Evolutionary conservation across 2,113 vertebrate species (phyloP), one percentile per base, ranked within the genome.

Genomic region (Chaetura pelagica): DNA sequence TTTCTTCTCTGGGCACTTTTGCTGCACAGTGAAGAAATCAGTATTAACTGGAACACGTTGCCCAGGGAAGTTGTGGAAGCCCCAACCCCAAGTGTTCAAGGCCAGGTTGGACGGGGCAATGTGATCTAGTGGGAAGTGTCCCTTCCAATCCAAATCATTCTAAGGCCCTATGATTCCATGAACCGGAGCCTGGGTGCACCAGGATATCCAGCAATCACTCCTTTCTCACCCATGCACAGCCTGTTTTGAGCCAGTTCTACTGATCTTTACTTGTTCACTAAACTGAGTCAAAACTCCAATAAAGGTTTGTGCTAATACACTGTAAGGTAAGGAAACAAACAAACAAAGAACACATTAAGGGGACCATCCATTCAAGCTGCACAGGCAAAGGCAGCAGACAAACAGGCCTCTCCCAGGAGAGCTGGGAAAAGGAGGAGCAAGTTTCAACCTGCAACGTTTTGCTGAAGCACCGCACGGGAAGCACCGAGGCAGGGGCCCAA

Each of bases 1-100:
- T 94, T 90, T 85, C 78, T 86, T 94, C 66, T 84, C 61, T 61
- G 38, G 49, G 46, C 61, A 52, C 44, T 94, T 93, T 49, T 87
- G 38, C 74, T 74, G 29, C 69, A 48, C 14, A 24, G 22, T 12
- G n/a, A 69, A 48, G 27, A 46, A 82, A 87, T 74, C 3, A 11
- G 74, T 62, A 83, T 66, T 42, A 12, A 42, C 40, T 42, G 40
- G 40, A 42, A 42, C 40, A 42, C 10, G 40, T 14, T 42, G 40
- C 9, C 40, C 40, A 42, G 40, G 40, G 40, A 42, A 42, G 40
- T 42, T 42, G 40, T 42, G 40, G 40, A 42, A 42, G 40, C 40
- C 40, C 40, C 40, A 42, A 12, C 40, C 40, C 40, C 38, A 38
- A 38, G 38, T 42, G 40, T 42, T 42, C 40, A 42, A 42, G 40